Conservation (phyloP, 2,797 vertebrate species). For the Falco concolor region DNA sequence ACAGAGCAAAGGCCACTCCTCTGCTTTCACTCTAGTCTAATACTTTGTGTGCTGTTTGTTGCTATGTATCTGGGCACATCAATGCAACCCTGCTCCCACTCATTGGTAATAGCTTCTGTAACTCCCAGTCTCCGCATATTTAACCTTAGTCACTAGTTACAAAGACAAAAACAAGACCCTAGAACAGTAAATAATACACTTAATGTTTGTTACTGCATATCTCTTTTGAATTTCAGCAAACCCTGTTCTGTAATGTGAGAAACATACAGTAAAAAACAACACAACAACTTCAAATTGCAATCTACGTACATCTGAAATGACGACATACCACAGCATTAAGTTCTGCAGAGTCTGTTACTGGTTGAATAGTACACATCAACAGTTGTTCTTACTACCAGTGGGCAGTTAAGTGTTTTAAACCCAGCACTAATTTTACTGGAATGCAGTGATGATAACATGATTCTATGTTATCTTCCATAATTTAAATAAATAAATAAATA, state of each 20-base stretch:
- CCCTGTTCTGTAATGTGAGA: neutral
- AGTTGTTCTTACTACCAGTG: neutral
- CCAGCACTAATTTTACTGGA: neutral
- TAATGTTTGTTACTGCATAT: too few relatives aligned
- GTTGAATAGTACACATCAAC: neutral
- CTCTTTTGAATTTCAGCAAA: neutral
- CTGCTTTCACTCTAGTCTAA: neutral
- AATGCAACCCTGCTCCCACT: neutral
- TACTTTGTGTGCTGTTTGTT: neutral
- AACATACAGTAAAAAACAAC: neutral
- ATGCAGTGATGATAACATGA: neutral
- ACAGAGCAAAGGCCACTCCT: neutral
- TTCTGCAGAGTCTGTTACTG: neutral
- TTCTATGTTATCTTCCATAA: neutral
- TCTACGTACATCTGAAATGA: neutral
- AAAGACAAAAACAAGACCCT: neutral
- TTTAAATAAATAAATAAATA: too few relatives aligned
- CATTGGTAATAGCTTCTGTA: neutral
- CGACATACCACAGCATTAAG: neutral
- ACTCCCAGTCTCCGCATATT: neutral
- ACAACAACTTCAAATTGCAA: neutral
- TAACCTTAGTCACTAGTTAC: neutral
- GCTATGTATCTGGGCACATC: neutral
- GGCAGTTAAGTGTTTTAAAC: neutral
- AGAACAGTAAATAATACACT: neutral